phyloP scores from a whole-genome alignment of 2,888 invertebrate species.

The Cybosia mesomella region DNA sequence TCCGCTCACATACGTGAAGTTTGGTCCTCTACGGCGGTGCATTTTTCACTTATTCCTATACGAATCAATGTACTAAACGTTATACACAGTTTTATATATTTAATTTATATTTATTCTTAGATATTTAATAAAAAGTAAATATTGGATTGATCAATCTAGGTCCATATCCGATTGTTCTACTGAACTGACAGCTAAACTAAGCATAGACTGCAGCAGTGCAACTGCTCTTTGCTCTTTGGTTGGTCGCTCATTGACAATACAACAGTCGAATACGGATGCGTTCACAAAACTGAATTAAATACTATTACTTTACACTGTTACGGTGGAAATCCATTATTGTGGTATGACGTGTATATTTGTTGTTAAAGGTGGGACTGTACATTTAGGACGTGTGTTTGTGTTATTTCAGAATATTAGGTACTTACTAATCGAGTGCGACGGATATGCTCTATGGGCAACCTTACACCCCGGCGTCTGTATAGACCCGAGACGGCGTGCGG shows the following conservation, averaged over 20 bases:
- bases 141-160: conserved; percentile 39
- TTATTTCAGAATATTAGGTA: too few relatives aligned
- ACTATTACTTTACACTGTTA: too few relatives aligned
- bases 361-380: too few relatives aligned
- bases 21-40: conserved; percentile 89
- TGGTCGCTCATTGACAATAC: too few relatives aligned
- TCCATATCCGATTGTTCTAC: conserved; percentile 37
- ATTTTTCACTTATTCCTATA: conserved; percentile 62
- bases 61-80: conserved; percentile 27
- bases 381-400: too few relatives aligned
- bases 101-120: conserved; percentile 29
- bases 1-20: conserved; percentile 94
- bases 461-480: too few relatives aligned
- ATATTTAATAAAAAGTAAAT: conserved; percentile 32
- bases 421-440: too few relatives aligned
- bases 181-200: neutral
- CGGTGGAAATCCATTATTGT: too few relatives aligned
- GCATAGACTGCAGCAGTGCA: neutral
- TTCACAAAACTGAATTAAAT: neutral
- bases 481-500: too few relatives aligned
- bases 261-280: neutral
- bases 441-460: too few relatives aligned
- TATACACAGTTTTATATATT: conserved; percentile 23
- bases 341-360: too few relatives aligned
- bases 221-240: neutral